Conservation (phyloP, 2,113 vertebrate species). For the Brachypodius melanocephalos region DNA sequence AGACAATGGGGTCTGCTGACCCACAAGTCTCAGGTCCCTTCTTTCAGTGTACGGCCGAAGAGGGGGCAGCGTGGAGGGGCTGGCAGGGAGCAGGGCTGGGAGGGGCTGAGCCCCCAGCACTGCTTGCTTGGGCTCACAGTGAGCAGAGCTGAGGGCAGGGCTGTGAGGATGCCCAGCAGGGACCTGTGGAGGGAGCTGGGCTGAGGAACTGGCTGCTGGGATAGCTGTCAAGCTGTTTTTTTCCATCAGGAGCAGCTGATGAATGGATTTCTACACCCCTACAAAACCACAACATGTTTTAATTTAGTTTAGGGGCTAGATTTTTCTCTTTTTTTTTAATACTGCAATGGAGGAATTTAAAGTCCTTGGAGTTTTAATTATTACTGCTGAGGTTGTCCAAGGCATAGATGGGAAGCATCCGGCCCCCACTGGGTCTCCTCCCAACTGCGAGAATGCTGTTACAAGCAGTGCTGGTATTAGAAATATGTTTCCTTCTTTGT, state of each 20-base stretch:
- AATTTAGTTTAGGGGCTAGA: background rate
- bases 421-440: background rate
- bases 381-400: background rate
- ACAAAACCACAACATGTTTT: background rate
- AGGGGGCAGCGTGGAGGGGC: rapidly evolving
- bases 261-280: background rate
- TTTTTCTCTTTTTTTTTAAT: background rate
- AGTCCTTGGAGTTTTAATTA: background rate
- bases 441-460: background rate
- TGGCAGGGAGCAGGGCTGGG: background rate
- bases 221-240: rapidly evolving
- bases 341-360: background rate
- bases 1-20: background rate
- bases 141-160: background rate
- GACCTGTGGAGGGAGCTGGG: rapidly evolving
- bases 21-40: background rate
- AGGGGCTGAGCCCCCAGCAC: background rate
- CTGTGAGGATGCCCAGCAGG: background rate
- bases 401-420: background rate
- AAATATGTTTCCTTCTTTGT: background rate
- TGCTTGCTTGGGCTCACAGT: rapidly evolving
- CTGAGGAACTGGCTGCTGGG: background rate
- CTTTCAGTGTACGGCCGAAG: rapidly evolving
- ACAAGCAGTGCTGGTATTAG: background rate
- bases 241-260: background rate